Conservation (phyloP, 2,797 vertebrate species). For the Hephaestus fuliginosus region DNA sequence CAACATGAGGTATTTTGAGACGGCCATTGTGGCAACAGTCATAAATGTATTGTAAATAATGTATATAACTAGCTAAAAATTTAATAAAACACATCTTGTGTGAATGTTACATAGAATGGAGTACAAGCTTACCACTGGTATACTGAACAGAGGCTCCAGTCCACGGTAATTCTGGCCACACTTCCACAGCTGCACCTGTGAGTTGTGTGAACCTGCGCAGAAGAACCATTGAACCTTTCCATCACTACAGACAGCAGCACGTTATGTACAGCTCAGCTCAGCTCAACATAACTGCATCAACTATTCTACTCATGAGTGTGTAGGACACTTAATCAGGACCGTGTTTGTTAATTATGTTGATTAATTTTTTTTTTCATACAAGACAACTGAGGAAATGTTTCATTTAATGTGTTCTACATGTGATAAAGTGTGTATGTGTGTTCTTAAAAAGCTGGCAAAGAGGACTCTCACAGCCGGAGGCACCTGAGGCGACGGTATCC, state of each 20-base stretch:
- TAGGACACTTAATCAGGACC: not conserved
- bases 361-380: not conserved
- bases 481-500: conserved; percentile 94
- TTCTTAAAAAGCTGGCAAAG: conserved; percentile 39
- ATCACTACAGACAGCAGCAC: not conserved
- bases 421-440: not conserved
- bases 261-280: not conserved
- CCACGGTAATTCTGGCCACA: conserved; percentile 89
- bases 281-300: not conserved
- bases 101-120: not conserved
- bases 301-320: not conserved
- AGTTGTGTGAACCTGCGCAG: conserved; percentile 91
- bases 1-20: not conserved
- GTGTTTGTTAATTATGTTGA: not conserved
- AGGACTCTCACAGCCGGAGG: conserved; percentile 79
- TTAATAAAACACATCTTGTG: not conserved
- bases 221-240: not conserved
- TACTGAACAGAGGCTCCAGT: conserved; percentile 88
- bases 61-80: not conserved
- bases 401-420: not conserved
- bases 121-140: conserved; percentile 91
- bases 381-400: not conserved
- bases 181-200: conserved; percentile 91
- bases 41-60: not conserved
- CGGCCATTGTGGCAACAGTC: too few species aligned